A percentile compares a stretch with the other conserved stretches of the same genome.
Evolutionary conservation across 2,113 vertebrate genomes (phyloP).

Genomic region (Poicephalus gulielmi): DNA sequence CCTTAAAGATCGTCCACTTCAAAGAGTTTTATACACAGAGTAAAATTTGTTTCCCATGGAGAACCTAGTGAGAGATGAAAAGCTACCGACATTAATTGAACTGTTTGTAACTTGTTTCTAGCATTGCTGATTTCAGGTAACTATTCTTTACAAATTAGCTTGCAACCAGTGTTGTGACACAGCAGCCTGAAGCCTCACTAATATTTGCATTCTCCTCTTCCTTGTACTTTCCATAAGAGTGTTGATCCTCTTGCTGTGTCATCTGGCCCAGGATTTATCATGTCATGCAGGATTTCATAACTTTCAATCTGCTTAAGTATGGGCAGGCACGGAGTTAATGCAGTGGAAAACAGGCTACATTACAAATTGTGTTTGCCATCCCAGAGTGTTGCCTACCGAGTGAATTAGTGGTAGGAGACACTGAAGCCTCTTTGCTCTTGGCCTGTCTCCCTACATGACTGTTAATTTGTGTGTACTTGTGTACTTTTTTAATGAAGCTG

Average conservation of each 20-base stretch:
- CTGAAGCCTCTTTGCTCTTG: neutral
- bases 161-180: neutral
- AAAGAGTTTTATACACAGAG: neutral
- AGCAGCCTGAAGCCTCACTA: neutral
- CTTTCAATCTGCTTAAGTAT: slow-evolving; percentile 56
- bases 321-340: slow-evolving; percentile 9
- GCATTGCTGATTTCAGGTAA: neutral
- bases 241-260: slow-evolving; percentile 26
- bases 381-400: neutral
- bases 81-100: neutral
- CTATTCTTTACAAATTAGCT: neutral
- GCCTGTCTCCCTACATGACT: neutral
- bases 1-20: neutral
- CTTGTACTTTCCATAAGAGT: neutral
- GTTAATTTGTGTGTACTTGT: neutral
- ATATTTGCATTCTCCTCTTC: slow-evolving; percentile 16
- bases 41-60: neutral
- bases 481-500: neutral
- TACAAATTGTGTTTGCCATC: neutral
- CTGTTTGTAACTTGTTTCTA: neutral
- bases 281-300: slow-evolving; percentile 53
- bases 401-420: neutral
- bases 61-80: neutral
- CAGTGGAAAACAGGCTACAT: slow-evolving; percentile 22
- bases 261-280: slow-evolving; percentile 49